Percentiles rank a stretch among this genome's conserved stretches.
These are phyloP conservation scores for Cyaniris semiargus DNA, from an alignment of 2,888 invertebrate genomes.

Conservation along the genomic window DNA sequence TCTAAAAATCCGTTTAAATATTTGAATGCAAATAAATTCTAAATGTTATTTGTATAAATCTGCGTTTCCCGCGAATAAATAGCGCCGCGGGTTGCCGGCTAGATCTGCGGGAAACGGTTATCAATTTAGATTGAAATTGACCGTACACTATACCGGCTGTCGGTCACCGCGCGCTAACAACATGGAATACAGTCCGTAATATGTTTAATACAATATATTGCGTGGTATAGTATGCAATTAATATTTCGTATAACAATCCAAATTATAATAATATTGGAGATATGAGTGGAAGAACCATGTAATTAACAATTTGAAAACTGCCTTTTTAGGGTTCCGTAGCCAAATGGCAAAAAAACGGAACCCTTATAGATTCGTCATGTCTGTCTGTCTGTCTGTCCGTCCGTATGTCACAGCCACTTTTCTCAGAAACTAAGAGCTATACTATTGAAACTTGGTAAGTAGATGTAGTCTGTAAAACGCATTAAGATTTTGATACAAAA, in stretches of 20 bases:
- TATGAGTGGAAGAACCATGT: too few relatives aligned
- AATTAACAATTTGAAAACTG: too few relatives aligned
- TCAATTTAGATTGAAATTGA: slow-evolving; percentile 18
- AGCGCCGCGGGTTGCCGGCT: not conserved
- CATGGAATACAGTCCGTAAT: not conserved
- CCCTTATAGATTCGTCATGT: too few relatives aligned
- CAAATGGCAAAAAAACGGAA: too few relatives aligned
- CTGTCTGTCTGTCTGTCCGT: too few relatives aligned
- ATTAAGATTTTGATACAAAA: too few relatives aligned
- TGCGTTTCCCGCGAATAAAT: slow-evolving; percentile 4
- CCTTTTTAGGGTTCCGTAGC: too few relatives aligned
- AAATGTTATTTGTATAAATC: slow-evolving; percentile 24
- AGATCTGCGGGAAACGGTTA: not conserved
- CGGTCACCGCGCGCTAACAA: not conserved
- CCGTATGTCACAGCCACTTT: too few relatives aligned
- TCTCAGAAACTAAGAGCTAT: too few relatives aligned
- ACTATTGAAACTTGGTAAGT: too few relatives aligned
- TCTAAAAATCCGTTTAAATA: slow-evolving; percentile 5
- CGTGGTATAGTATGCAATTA: not conserved
- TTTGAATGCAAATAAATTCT: slow-evolving; percentile 12
- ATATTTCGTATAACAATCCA: not conserved
- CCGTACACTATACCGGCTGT: not conserved
- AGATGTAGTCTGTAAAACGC: too few relatives aligned
- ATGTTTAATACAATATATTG: slow-evolving; percentile 7
- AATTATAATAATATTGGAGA: too few relatives aligned